A percentile compares a stretch with the other conserved stretches of the same genome.
Evolutionary conservation across 1,140 invertebrate genomes (phyloP).

Genomic region (Elysia chlorotica): DNA sequence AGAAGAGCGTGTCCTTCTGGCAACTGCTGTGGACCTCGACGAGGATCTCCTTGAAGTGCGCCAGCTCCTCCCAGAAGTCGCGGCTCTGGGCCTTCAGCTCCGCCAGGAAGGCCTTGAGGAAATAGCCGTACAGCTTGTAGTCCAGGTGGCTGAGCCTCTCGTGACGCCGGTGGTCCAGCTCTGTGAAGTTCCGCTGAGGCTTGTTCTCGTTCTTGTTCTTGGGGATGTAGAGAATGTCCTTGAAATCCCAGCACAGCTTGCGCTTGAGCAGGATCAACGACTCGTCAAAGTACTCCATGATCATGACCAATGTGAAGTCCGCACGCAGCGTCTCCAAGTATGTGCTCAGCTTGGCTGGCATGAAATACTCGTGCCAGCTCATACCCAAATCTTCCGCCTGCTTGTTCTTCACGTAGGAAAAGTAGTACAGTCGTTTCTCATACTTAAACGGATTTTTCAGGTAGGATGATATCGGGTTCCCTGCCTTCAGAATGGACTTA

Average conservation of each 20-base stretch:
- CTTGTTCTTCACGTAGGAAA: slow-evolving; percentile 38
- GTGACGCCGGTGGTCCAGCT: slow-evolving; percentile 25
- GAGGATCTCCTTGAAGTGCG: slow-evolving; percentile 34
- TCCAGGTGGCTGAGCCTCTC: slow-evolving; percentile 35
- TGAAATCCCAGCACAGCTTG: slow-evolving; percentile 46
- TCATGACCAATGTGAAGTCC: slow-evolving; percentile 46
- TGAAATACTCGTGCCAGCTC: slow-evolving; percentile 22
- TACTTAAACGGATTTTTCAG: not conserved
- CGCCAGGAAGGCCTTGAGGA: slow-evolving; percentile 27
- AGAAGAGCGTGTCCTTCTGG: not conserved
- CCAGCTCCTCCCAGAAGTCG: slow-evolving; percentile 38
- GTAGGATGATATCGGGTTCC: slow-evolving; percentile 18
- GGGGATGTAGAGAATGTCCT: slow-evolving; percentile 51
- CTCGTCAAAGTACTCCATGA: slow-evolving; percentile 53
- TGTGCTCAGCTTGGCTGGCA: slow-evolving; percentile 22
- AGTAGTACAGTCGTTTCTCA: not conserved
- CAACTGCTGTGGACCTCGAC: slow-evolving; percentile 32
- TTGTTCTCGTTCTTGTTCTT: slow-evolving; percentile 35
- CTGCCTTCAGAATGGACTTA: not conserved
- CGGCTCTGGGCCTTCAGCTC: slow-evolving; percentile 28
- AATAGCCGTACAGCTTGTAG: slow-evolving; percentile 42
- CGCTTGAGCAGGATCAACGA: slow-evolving; percentile 47
- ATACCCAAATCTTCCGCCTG: slow-evolving; percentile 49
- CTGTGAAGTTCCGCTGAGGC: slow-evolving; percentile 28
- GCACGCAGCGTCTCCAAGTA: slow-evolving; percentile 38